Conservation (phyloP, 2,113 vertebrate genomes). For the Xiphorhynchus elegans region DNA sequence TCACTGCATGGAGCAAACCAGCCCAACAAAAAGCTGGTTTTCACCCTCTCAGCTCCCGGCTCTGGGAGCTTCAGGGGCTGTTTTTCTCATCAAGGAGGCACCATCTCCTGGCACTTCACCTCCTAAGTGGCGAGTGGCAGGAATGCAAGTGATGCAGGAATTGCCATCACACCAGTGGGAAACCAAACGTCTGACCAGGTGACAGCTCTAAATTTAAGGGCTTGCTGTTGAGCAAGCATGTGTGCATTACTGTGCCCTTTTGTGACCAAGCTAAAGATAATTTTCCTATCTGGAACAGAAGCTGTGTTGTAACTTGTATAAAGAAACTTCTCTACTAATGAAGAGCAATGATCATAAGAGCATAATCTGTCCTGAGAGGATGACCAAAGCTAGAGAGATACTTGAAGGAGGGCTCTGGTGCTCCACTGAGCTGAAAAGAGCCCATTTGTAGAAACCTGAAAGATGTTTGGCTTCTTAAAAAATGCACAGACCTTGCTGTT, state of each 20-base stretch:
- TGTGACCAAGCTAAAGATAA: slow-evolving; percentile 35
- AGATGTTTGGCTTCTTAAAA: not conserved
- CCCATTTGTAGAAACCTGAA: not conserved
- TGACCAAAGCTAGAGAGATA: not conserved
- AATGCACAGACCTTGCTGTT: not conserved
- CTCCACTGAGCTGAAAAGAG: not conserved
- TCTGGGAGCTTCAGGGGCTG: not conserved
- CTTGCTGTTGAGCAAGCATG: not conserved
- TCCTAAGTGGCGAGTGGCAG: not conserved
- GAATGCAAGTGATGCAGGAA: not conserved
- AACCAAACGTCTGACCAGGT: not conserved
- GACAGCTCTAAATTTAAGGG: slow-evolving; percentile 45
- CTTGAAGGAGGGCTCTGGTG: not conserved
- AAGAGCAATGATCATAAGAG: not conserved
- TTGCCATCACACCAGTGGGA: not conserved
- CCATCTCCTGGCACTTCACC: not conserved
- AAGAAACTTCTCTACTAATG: not conserved
- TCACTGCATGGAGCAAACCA: not conserved
- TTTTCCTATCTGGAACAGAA: slow-evolving; percentile 1
- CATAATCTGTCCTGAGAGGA: not conserved
- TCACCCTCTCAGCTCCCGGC: not conserved
- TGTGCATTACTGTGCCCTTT: not conserved
- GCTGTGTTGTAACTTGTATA: not conserved
- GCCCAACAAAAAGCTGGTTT: not conserved
- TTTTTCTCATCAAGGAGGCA: not conserved